Conservation (phyloP, 2,888 invertebrate species). For the Yponomeuta plumbellus region DNA sequence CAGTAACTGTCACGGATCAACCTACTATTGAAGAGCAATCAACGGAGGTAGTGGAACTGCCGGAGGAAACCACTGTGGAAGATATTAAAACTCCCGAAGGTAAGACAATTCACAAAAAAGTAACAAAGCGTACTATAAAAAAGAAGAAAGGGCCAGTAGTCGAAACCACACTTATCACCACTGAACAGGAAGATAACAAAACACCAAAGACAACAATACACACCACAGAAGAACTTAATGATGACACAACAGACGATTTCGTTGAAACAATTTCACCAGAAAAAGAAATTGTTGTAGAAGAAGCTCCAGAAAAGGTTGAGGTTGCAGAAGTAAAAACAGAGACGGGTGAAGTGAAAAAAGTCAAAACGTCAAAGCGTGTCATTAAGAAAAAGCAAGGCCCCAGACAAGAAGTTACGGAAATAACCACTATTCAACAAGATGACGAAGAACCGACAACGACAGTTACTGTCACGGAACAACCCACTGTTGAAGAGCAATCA, state of each 20-base stretch:
- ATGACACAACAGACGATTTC: slow-evolving; percentile 26
- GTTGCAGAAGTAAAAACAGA: slow-evolving; percentile 19
- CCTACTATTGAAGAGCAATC: slow-evolving; percentile 24
- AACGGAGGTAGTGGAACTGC: slow-evolving; percentile 34
- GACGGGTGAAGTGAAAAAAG: slow-evolving; percentile 16
- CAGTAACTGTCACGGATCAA: slow-evolving; percentile 26
- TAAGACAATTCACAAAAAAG: slow-evolving; percentile 46
- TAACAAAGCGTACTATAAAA: slow-evolving; percentile 52
- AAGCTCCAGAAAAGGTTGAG: slow-evolving; percentile 20
- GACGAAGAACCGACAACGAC: slow-evolving; percentile 15
- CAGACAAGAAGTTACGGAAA: slow-evolving; percentile 46
- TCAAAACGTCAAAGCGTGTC: slow-evolving; percentile 18
- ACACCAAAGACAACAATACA: slow-evolving; percentile 48
- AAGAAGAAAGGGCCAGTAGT: slow-evolving; percentile 30
- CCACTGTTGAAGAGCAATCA: slow-evolving; percentile 32
- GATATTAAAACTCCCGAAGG: slow-evolving; percentile 27
- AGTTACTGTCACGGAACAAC: slow-evolving; percentile 18
- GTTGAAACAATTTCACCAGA: not conserved
- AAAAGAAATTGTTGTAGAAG: slow-evolving; percentile 17
- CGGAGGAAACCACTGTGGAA: slow-evolving; percentile 28
- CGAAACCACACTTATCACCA: slow-evolving; percentile 38
- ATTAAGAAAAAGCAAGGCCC: slow-evolving; percentile 43
- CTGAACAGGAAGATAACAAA: slow-evolving; percentile 56
- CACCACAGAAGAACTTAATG: slow-evolving; percentile 38
- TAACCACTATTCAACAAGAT: slow-evolving; percentile 38